Evolutionary conservation across 1,140 invertebrate genomes (phyloP).

Genomic region (Dreissena rostriformis): DNA sequence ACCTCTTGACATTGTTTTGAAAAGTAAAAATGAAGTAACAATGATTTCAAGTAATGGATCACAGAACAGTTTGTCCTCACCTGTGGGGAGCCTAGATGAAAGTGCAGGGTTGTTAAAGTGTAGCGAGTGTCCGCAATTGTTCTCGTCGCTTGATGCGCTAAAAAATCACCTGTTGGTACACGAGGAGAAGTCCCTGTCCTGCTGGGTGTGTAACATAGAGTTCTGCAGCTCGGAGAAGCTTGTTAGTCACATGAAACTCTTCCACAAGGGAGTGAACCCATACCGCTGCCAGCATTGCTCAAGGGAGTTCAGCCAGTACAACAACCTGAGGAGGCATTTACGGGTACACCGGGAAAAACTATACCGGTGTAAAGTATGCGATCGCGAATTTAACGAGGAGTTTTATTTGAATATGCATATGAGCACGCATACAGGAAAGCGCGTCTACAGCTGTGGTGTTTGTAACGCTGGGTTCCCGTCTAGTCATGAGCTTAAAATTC

Average conservation of each 20-base stretch:
- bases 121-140: neutral
- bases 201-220: conserved; percentile 42
- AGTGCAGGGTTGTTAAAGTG: neutral
- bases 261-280: conserved; percentile 74
- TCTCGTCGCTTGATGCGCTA: neutral
- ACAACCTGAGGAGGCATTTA: conserved; percentile 90
- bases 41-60: neutral
- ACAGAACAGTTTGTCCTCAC: too few relatives aligned
- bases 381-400: conserved; percentile 81
- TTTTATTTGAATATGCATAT: conserved; percentile 68
- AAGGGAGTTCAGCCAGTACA: conserved; percentile 93
- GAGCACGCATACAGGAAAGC: conserved; percentile 65
- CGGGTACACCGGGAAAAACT: conserved; percentile 91
- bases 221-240: conserved; percentile 57
- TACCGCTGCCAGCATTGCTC: conserved; percentile 89
- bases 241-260: conserved; percentile 61
- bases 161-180: conserved; percentile 12
- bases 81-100: too few relatives aligned
- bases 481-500: conserved; percentile 61
- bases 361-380: conserved; percentile 88
- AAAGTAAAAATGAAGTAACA: neutral
- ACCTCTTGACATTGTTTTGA: neutral
- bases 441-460: conserved; percentile 65
- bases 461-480: conserved; percentile 56
- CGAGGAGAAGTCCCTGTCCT: conserved; percentile 2